phyloP scores from a whole-genome alignment of 2,888 invertebrate genomes.

The Azorinus chamasolen region DNA sequence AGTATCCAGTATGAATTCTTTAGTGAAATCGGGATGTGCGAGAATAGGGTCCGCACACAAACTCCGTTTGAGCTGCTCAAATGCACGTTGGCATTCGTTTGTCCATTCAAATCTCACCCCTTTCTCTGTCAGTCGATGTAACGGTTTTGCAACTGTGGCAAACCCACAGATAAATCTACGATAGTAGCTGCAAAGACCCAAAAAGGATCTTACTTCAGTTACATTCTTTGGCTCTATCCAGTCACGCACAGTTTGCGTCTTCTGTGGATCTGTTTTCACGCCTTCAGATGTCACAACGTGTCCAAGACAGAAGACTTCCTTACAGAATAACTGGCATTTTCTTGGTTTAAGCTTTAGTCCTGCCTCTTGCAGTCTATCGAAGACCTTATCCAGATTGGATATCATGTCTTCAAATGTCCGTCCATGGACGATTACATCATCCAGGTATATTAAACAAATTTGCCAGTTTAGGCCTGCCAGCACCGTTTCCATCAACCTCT shows the following conservation, averaged over 20 bases:
- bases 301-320: conserved; percentile 35
- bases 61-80: conserved; percentile 5
- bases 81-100: conserved; percentile 8
- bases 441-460: conserved; percentile 47
- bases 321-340: conserved; percentile 46
- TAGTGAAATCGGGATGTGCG: conserved; percentile 16
- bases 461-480: conserved; percentile 28
- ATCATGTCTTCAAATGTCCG: conserved; percentile 31
- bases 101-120: conserved; percentile 19
- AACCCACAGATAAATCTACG: conserved; percentile 20
- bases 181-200: conserved; percentile 39
- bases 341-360: conserved; percentile 51
- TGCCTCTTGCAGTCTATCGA: conserved; percentile 28
- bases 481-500: conserved; percentile 12
- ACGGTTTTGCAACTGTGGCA: conserved; percentile 22
- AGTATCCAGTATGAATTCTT: conserved; percentile 36
- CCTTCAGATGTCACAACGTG: conserved; percentile 37
- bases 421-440: conserved; percentile 51
- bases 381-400: conserved; percentile 29
- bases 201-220: conserved; percentile 29
- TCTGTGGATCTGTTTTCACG: conserved; percentile 31
- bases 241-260: conserved; percentile 17
- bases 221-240: conserved; percentile 6
- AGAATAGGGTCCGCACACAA: conserved; percentile 17
- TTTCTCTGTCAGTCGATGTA: conserved; percentile 30